phyloP scores from a whole-genome alignment of 2,113 vertebrate genomes.

The Cepphus grylle region DNA sequence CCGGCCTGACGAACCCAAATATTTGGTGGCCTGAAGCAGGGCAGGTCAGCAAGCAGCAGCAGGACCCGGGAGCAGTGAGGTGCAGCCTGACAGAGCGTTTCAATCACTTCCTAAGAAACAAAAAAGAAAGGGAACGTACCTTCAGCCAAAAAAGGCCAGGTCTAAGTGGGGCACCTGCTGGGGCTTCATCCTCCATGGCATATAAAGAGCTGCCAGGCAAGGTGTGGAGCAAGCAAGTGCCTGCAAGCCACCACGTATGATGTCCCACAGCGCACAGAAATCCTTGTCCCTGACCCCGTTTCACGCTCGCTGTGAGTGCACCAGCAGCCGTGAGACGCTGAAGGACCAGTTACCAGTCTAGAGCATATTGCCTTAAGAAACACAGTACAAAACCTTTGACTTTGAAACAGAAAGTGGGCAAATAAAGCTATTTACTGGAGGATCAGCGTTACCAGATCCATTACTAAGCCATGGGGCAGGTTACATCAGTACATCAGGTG shows the following conservation, averaged over 20 bases:
- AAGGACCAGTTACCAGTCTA: background rate
- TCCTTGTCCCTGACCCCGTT: background rate
- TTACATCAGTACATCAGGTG: background rate
- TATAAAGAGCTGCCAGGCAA: background rate
- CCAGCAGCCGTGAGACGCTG: background rate
- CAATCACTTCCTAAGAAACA: background rate
- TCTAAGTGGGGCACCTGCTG: background rate
- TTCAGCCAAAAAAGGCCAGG: background rate
- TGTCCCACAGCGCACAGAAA: background rate
- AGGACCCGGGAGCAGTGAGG: background rate
- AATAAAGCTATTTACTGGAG: background rate
- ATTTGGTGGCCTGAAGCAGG: slow-evolving; percentile 49
- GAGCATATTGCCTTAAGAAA: background rate
- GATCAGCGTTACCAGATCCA: background rate
- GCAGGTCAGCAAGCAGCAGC: background rate
- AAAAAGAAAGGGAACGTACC: background rate
- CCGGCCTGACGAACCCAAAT: slow-evolving; percentile 72
- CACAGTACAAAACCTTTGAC: background rate
- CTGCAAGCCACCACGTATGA: background rate
- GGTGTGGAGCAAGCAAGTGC: background rate
- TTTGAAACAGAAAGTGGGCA: background rate
- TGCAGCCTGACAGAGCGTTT: background rate
- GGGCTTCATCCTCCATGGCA: background rate
- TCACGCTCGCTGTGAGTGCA: rapidly evolving
- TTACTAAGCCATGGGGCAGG: background rate